A percentile compares a stretch with the other conserved stretches of the same genome.
phyloP scores from a whole-genome alignment of 2,888 invertebrate species.

The Gastrophysa polygoni region DNA sequence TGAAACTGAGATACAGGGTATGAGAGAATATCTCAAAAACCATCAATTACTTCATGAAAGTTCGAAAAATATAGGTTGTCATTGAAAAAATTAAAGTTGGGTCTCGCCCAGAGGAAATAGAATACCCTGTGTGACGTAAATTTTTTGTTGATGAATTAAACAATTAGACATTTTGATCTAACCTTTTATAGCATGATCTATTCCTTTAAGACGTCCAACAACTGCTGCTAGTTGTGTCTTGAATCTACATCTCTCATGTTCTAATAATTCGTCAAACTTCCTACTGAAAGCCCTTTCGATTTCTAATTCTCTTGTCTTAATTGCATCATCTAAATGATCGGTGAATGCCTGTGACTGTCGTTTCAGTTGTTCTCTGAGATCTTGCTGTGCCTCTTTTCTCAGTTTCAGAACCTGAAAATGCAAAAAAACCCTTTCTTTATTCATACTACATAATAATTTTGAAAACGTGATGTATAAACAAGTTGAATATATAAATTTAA shows the following conservation, averaged over 20 bases:
- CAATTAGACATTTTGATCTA: conserved; percentile 47
- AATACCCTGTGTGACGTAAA: too few species aligned
- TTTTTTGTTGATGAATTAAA: too few species aligned
- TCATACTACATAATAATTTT: too few species aligned
- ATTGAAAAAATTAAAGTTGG: too few species aligned
- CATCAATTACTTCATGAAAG: too few species aligned
- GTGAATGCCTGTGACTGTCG: conserved; percentile 86
- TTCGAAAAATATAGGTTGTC: too few species aligned
- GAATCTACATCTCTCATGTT: conserved; percentile 70
- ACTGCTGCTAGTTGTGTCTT: conserved; percentile 75
- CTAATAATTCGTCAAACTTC: conserved; percentile 70
- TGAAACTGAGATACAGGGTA: too few species aligned
- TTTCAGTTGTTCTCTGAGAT: conserved; percentile 78
- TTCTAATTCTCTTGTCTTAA: conserved; percentile 63
- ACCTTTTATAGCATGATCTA: conserved; percentile 79
- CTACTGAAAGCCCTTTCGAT: conserved; percentile 61
- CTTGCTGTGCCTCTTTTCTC: conserved; percentile 71
- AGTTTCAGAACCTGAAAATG: conserved; percentile 70
- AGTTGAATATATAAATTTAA: too few species aligned
- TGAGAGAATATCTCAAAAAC: too few species aligned
- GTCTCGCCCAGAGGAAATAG: too few species aligned
- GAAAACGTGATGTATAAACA: too few species aligned
- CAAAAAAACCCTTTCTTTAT: too few species aligned
- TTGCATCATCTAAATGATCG: conserved; percentile 77
- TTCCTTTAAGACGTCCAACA: conserved; percentile 75